These are phyloP conservation scores for Hypomesus transpacificus DNA, from an alignment of 2,113 vertebrate species.

Conservation along the genomic window DNA sequence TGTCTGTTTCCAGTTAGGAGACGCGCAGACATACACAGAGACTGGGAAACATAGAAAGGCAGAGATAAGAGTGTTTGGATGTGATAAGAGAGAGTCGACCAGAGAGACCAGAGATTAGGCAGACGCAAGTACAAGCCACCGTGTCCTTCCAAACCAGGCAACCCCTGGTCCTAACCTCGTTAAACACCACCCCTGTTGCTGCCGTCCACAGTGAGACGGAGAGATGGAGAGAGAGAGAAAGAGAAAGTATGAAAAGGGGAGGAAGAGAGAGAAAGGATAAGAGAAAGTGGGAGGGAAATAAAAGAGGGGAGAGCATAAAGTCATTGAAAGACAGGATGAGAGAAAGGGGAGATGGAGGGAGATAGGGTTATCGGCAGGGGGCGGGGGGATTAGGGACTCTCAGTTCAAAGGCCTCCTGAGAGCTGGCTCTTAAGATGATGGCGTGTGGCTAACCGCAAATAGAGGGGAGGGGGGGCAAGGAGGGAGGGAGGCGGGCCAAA, in stretches of 20 bases:
- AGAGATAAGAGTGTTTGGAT: conserved; percentile 59
- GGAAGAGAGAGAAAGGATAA: background rate
- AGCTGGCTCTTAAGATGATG: conserved; percentile 48
- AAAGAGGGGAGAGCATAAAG: conserved; percentile 11
- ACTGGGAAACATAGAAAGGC: conserved; percentile 9
- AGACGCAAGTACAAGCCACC: conserved; percentile 49
- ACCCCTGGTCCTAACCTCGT: conserved; percentile 63
- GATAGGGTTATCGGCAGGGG: conserved; percentile 7
- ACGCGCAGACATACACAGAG: conserved; percentile 34
- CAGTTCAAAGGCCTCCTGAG: conserved; percentile 50
- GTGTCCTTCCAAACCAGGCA: conserved; percentile 55
- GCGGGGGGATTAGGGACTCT: conserved; percentile 46
- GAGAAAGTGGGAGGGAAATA: conserved; percentile 5
- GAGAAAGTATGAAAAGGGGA: background rate
- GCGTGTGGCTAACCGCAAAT: conserved; percentile 58
- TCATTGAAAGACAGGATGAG: conserved; percentile 29
- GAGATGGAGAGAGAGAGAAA: conserved; percentile 8
- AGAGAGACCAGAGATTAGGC: conserved; percentile 46
- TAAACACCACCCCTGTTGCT: conserved; percentile 61
- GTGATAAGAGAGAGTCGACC: conserved; percentile 53
- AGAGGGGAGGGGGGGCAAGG: conserved; percentile 24
- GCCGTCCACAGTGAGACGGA: conserved; percentile 42
- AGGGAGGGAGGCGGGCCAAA: background rate
- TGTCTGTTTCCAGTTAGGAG: conserved; percentile 26
- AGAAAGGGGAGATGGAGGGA: conserved; percentile 28